Percentiles rank a stretch among this genome's conserved stretches.
These are phyloP conservation scores for Talpa occidentalis DNA, from an alignment of 2,113 vertebrate species.

Conservation along the genomic window DNA sequence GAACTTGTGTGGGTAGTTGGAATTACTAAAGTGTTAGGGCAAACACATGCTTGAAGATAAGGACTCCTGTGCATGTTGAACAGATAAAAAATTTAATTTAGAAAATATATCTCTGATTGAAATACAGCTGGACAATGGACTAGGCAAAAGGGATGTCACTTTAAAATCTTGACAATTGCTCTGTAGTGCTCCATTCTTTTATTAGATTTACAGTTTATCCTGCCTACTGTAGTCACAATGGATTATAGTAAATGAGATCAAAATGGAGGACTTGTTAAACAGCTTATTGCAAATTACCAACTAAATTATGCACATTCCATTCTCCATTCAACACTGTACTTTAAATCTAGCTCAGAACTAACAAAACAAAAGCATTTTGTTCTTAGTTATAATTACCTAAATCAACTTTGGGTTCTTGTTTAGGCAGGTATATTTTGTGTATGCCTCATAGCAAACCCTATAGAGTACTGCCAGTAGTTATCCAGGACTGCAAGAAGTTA, in stretches of 20 bases:
- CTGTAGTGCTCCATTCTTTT: not conserved
- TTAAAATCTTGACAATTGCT: slow-evolving; percentile 28
- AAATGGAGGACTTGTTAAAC: slow-evolving; percentile 39
- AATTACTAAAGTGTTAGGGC: slow-evolving; percentile 63
- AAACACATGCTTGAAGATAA: slow-evolving; percentile 62
- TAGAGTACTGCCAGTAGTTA: not conserved
- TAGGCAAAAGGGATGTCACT: slow-evolving; percentile 35
- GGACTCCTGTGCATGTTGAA: slow-evolving; percentile 19
- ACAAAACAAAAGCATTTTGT: not conserved
- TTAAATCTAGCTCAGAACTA: slow-evolving; percentile 55
- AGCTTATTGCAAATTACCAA: not conserved
- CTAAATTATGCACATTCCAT: not conserved
- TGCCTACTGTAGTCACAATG: not conserved
- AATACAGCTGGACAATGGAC: slow-evolving; percentile 33
- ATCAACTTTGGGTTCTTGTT: slow-evolving; percentile 20
- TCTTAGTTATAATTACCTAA: slow-evolving; percentile 43
- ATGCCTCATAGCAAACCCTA: not conserved
- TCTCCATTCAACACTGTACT: not conserved
- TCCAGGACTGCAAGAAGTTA: not conserved
- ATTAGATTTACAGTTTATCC: not conserved
- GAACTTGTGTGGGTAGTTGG: slow-evolving; percentile 66
- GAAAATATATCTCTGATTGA: slow-evolving; percentile 2
- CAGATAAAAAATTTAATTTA: slow-evolving; percentile 56
- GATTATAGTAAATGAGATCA: slow-evolving; percentile 31
- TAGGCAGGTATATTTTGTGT: slow-evolving; percentile 21